These are phyloP conservation scores for Paramormyrops hopkinsi DNA, from an alignment of 2,797 vertebrate genomes.

Conservation along the genomic window DNA sequence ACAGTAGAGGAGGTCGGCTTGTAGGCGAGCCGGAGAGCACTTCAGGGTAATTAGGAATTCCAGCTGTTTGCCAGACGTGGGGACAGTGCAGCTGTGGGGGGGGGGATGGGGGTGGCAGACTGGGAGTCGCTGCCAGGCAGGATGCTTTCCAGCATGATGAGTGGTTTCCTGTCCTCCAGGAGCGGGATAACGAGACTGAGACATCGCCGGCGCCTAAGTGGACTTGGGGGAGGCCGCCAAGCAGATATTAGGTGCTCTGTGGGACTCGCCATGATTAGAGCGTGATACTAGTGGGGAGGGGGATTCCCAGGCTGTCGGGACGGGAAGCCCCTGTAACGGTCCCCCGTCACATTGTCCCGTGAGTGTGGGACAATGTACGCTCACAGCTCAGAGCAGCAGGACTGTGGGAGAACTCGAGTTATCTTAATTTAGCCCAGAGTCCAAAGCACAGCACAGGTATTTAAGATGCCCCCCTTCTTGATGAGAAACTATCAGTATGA, in stretches of 20 bases:
- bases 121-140: neutral
- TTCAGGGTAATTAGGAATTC: slow-evolving; percentile 2
- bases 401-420: neutral
- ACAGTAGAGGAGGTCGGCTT: neutral
- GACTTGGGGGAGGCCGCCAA: neutral
- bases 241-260: neutral
- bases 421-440: neutral
- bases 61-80: slow-evolving; percentile 3
- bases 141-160: neutral
- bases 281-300: neutral
- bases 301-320: neutral
- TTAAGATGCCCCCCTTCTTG: neutral
- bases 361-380: neutral
- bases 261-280: neutral
- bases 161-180: neutral
- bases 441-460: neutral
- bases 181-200: neutral
- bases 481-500: neutral
- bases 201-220: neutral
- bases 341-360: neutral
- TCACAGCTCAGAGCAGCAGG: neutral
- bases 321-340: neutral
- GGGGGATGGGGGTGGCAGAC: neutral
- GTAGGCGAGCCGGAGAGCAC: neutral
- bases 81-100: neutral